phyloP scores from a whole-genome alignment of 2,888 invertebrate genomes.

The Brachycybe producta region DNA sequence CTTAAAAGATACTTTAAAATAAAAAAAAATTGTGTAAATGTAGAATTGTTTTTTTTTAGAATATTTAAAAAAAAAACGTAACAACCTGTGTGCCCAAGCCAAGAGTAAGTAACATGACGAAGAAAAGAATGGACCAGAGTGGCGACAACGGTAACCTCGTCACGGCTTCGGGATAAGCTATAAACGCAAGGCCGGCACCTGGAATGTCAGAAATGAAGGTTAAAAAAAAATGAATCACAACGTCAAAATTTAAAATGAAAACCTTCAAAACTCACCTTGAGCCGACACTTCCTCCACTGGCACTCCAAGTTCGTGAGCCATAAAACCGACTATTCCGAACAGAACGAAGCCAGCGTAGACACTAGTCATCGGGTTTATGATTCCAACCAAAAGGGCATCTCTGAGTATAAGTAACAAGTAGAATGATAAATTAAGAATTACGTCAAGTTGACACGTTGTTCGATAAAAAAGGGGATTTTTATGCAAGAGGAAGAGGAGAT shows the following conservation, averaged over 20 bases:
- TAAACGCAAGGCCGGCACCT: slow-evolving; percentile 28
- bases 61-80: background rate
- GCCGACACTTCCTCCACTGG: slow-evolving; percentile 27
- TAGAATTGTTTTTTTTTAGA: background rate
- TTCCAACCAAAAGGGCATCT: slow-evolving; percentile 29
- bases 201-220: too few relatives aligned
- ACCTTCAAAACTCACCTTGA: slow-evolving; percentile 21
- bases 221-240: slow-evolving; percentile 2
- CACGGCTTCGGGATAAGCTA: slow-evolving; percentile 28
- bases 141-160: slow-evolving; percentile 26
- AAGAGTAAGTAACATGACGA: slow-evolving; percentile 24
- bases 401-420: slow-evolving; percentile 15
- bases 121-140: slow-evolving; percentile 27
- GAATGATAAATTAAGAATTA: background rate
- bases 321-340: slow-evolving; percentile 37
- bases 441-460: background rate
- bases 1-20: too few relatives aligned
- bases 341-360: slow-evolving; percentile 36
- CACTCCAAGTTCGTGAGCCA: slow-evolving; percentile 34
- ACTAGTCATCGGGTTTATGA: slow-evolving; percentile 35
- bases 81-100: slow-evolving; percentile 19
- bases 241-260: background rate
- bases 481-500: too few relatives aligned
- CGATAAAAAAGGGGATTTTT: background rate
- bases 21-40: slow-evolving; percentile 2